A percentile compares a stretch with the other conserved stretches of the same genome.
Evolutionary conservation across 2,888 invertebrate species (phyloP).

Genomic region (Ramazzottius varieornatus): DNA sequence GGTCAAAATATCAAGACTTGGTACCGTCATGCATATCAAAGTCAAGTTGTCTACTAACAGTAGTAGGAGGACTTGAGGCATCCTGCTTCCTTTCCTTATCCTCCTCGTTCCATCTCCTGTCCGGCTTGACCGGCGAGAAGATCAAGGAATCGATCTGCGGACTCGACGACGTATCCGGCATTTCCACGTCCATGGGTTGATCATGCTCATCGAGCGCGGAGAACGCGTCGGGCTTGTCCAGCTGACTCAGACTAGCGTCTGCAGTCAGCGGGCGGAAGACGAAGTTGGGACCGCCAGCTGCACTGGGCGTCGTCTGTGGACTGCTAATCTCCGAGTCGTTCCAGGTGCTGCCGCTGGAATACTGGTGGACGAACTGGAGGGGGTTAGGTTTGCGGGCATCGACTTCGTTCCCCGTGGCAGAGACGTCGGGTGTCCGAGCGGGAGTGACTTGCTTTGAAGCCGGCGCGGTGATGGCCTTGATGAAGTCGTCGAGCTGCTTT

Average conservation of each 20-base stretch:
- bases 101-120: not conserved
- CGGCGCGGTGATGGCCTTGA: constrained; percentile 48
- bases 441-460: not conserved
- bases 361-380: not conserved
- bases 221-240: not conserved
- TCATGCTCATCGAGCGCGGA: not conserved
- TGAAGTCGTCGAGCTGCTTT: constrained; percentile 59
- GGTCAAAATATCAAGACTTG: too few species aligned
- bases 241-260: not conserved
- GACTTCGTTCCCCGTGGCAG: not conserved
- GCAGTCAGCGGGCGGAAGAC: not conserved
- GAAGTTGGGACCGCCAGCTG: not conserved
- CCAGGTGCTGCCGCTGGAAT: constrained; percentile 35
- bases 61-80: too few species aligned
- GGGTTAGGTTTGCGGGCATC: not conserved
- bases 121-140: not conserved
- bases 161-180: not conserved
- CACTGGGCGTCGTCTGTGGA: constrained; percentile 5
- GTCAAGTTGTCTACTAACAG: too few species aligned
- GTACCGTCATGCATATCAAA: too few species aligned
- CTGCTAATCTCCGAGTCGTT: constrained; percentile 89
- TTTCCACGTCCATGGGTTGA: not conserved
- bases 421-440: not conserved
- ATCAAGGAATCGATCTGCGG: not conserved
- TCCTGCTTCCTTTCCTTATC: not conserved